phyloP scores from a whole-genome alignment of 1,140 invertebrate genomes.

The Tachypleus tridentatus region DNA sequence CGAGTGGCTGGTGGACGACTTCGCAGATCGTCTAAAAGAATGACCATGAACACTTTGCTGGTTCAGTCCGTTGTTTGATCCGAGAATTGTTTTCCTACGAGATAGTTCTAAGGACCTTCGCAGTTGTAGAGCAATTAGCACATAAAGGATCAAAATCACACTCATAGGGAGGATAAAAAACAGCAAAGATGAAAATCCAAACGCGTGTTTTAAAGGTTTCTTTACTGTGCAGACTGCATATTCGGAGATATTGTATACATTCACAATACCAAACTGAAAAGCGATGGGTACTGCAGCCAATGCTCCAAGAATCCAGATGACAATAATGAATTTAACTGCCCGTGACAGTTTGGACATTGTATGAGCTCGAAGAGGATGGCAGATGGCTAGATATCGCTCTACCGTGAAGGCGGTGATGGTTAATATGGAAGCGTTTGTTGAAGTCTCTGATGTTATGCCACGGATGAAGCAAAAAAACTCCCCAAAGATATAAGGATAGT shows the following conservation, averaged over 20 bases:
- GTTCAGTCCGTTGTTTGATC: constrained; percentile 3
- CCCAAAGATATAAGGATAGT: constrained; percentile 74
- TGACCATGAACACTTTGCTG: constrained; percentile 10
- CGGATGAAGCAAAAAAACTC: constrained; percentile 70
- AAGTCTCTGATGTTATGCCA: constrained; percentile 72
- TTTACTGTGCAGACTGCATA: constrained; percentile 13
- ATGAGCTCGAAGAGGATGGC: constrained; percentile 59
- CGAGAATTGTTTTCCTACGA: constrained; percentile 4
- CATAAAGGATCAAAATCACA: constrained; percentile 69
- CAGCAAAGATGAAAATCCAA: constrained; percentile 65
- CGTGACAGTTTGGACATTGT: constrained; percentile 34
- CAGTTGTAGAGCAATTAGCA: constrained; percentile 64
- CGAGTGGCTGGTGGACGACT: neutral
- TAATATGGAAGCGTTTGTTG: constrained; percentile 82
- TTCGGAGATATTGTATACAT: constrained; percentile 12
- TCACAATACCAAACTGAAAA: constrained; percentile 33
- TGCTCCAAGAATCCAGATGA: constrained; percentile 33
- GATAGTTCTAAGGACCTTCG: constrained; percentile 38
- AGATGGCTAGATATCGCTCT: constrained; percentile 87
- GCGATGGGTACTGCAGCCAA: constrained; percentile 41
- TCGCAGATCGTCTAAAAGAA: neutral
- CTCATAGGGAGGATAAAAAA: constrained; percentile 78
- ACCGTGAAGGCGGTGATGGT: constrained; percentile 88
- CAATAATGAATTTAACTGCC: constrained; percentile 34
- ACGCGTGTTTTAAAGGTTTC: constrained; percentile 43